Evolutionary conservation across 2,113 vertebrate species (phyloP).

Genomic region (Ivindomyrus marchei): DNA sequence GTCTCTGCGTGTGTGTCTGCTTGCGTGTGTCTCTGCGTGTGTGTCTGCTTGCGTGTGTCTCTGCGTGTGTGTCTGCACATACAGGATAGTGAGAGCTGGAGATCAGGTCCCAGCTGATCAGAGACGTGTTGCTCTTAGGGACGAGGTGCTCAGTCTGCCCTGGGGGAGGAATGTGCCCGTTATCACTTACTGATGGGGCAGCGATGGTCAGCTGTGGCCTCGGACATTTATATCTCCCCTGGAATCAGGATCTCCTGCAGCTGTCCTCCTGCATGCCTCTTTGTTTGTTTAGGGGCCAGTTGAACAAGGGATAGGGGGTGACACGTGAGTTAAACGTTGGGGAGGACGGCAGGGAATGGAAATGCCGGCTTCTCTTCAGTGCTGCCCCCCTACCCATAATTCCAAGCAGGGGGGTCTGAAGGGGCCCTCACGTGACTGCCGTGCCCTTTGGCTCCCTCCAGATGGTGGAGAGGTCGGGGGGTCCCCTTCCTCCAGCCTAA

Average conservation of each 20-base stretch:
- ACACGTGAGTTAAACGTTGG: no score
- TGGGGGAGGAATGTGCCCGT: background rate
- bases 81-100: background rate
- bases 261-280: background rate
- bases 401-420: background rate
- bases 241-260: background rate
- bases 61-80: constrained; percentile 24
- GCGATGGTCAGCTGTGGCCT: background rate
- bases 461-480: constrained; percentile 22
- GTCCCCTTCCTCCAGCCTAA: constrained; percentile 42
- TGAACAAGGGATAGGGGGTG: background rate
- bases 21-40: background rate
- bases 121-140: background rate
- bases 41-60: background rate
- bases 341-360: background rate
- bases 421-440: background rate
- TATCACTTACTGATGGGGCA: background rate
- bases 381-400: background rate
- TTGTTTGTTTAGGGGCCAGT: background rate
- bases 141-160: background rate
- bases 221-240: background rate
- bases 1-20: background rate
- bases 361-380: background rate
- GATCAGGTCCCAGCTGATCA: background rate
- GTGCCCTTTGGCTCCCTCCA: constrained; percentile 34